Percentiles rank a stretch among this genome's conserved stretches.
phyloP scores from a whole-genome alignment of 2,888 invertebrate genomes.

The Thyatira batis region DNA sequence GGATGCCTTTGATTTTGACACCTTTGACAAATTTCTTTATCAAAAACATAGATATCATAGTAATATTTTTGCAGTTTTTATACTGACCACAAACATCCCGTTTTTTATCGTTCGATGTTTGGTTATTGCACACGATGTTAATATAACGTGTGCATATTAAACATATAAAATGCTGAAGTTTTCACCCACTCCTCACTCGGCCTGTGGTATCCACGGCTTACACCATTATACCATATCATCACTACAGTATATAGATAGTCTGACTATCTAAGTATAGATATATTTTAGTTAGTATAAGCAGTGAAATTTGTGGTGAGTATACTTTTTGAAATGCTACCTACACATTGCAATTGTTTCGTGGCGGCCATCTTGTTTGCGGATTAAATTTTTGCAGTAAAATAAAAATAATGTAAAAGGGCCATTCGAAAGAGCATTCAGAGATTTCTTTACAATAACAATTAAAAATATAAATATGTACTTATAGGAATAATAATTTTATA shows the following conservation, averaged over 20 bases:
- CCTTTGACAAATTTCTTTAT: too few species aligned
- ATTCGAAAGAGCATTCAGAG: too few species aligned
- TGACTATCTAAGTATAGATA: background rate
- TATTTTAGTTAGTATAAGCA: slow-evolving; percentile 13
- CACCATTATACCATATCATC: slow-evolving; percentile 10
- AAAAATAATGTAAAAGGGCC: too few species aligned
- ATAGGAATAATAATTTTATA: too few species aligned
- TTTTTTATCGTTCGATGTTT: slow-evolving; percentile 4
- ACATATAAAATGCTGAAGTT: slow-evolving; percentile 28
- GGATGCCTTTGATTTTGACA: too few species aligned
- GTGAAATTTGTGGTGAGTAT: slow-evolving; percentile 28
- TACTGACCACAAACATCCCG: background rate
- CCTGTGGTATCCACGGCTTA: slow-evolving; percentile 56
- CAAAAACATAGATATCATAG: too few species aligned
- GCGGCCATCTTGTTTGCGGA: too few species aligned
- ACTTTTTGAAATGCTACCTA: slow-evolving; percentile 11
- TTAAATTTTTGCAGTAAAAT: too few species aligned
- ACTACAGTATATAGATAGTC: background rate
- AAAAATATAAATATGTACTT: too few species aligned
- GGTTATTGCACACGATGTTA: slow-evolving; percentile 33
- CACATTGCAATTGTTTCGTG: too few species aligned
- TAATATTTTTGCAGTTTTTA: background rate
- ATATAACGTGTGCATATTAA: slow-evolving; percentile 25
- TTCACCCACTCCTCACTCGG: slow-evolving; percentile 31
- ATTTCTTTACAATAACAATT: too few species aligned